Conservation (phyloP, 2,113 vertebrate genomes). For the Lampris incognitus region DNA sequence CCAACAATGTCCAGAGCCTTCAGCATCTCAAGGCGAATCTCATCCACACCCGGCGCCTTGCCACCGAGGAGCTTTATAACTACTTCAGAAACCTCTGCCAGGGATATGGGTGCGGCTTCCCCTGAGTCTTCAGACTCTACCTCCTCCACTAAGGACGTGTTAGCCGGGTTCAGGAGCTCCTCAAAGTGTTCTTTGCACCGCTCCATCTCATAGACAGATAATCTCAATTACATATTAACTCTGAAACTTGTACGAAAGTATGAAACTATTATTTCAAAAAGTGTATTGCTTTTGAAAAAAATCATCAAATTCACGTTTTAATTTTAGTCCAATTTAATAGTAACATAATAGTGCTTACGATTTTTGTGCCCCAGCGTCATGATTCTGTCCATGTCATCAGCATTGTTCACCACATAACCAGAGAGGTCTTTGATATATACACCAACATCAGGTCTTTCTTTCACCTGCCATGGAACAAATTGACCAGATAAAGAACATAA, state of each 20-base stretch:
- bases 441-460: conserved; percentile 97
- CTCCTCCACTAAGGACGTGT: too few species aligned
- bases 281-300: not conserved
- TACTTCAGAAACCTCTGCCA: too few species aligned
- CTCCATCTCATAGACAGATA: too few species aligned
- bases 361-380: conserved; percentile 99
- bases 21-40: too few species aligned
- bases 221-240: too few species aligned
- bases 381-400: conserved; percentile 98
- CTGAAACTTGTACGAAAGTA: not conserved
- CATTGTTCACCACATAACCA: conserved; percentile 98
- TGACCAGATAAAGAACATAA: not conserved
- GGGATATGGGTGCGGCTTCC: too few species aligned
- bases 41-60: too few species aligned
- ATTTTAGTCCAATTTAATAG: not conserved
- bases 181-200: too few species aligned
- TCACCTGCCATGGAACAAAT: conserved; percentile 85
- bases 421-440: conserved; percentile 99
- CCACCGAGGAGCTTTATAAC: too few species aligned
- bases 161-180: too few species aligned
- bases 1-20: too few species aligned
- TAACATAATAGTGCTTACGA: conserved; percentile 81
- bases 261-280: not conserved
- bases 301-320: not conserved
- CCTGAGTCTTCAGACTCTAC: too few species aligned